Base-by-base conservation (phyloP, 2,797 vertebrate genomes). In the Gadopsis marmoratus region DNA sequence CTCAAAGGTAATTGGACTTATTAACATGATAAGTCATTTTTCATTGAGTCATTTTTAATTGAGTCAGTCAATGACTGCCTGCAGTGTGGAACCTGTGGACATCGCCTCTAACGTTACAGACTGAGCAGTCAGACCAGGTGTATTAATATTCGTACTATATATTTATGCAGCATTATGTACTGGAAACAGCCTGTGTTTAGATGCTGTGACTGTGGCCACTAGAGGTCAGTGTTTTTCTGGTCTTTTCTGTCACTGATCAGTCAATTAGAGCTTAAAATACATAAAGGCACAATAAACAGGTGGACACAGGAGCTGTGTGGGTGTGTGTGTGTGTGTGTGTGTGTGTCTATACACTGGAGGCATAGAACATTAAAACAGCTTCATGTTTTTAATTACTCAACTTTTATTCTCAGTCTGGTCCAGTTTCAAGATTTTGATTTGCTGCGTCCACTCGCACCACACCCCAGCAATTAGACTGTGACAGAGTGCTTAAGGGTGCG, bases 161-260 rank as follows among this genome's bases (percentile, higher is more conserved):
- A 29, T 37, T 21, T 21, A 41, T 7, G 39, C 3, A 43, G 8
- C 7, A 0, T 0, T 0, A 31, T 59, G 19, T 5, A 7, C 26
- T 26, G 26, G 26, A 26, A 23, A 35, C 7, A 10, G n/a, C 4
- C 11, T 51, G 33, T 43, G 41, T 17, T 48, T 12, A 35, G 2
- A 54, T 33, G 56, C 17, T n/a, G 12, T 54, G 1, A 31, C 65
- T 11, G 35, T 19, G 23, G 31, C 76, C 87, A 85, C 80, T 26
- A 81, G 82, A 83, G 77, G 75, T 39, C 87, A 81, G 72, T 70
- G 75, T 77, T 79, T 66, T 39, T 69, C 29, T 54, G 26, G 9
- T 48, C n/a, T 35, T 4, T 29, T 58, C 35, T 45, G 86, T 1
- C 8, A 23, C 29, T 5, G 2, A 45, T 55, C 11, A n/a, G 6